Conservation (phyloP, 2,888 invertebrate genomes). For the Trissolcus brochymenae region DNA sequence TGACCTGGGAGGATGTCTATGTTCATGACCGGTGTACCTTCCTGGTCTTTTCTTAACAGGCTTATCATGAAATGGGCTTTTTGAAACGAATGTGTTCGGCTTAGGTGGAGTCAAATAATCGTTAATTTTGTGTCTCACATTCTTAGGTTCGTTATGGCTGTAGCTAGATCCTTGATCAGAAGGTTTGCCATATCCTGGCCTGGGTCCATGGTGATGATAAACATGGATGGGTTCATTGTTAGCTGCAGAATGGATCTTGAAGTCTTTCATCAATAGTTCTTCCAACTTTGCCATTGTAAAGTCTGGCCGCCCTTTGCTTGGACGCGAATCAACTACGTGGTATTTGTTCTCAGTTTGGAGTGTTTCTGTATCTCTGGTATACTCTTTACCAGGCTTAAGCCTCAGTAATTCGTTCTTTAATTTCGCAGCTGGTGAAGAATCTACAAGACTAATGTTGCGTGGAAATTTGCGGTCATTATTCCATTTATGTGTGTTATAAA, state of each 20-base stretch:
- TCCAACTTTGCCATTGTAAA: slow-evolving; percentile 65
- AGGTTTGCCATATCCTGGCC: slow-evolving; percentile 43
- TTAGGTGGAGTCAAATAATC: slow-evolving; percentile 72
- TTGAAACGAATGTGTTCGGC: slow-evolving; percentile 63
- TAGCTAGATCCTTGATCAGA: slow-evolving; percentile 39
- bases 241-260: slow-evolving; percentile 59
- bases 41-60: slow-evolving; percentile 66
- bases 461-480: slow-evolving; percentile 67
- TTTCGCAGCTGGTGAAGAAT: slow-evolving; percentile 65
- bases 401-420: slow-evolving; percentile 68
- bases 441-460: slow-evolving; percentile 62
- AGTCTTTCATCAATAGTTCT: slow-evolving; percentile 67
- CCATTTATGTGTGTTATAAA: slow-evolving; percentile 75
- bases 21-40: slow-evolving; percentile 51
- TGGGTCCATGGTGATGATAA: slow-evolving; percentile 59
- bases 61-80: slow-evolving; percentile 68
- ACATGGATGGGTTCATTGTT: slow-evolving; percentile 58
- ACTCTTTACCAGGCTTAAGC: slow-evolving; percentile 63
- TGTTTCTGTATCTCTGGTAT: slow-evolving; percentile 65
- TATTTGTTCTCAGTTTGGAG: slow-evolving; percentile 70
- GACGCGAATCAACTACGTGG: slow-evolving; percentile 60
- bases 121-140: slow-evolving; percentile 57
- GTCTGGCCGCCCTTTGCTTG: slow-evolving; percentile 62
- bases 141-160: slow-evolving; percentile 47
- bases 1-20: slow-evolving; percentile 56